Percentiles rank a stretch among this genome's conserved stretches.
phyloP scores from a whole-genome alignment of 2,797 vertebrate species.

The Nothura maculosa region DNA sequence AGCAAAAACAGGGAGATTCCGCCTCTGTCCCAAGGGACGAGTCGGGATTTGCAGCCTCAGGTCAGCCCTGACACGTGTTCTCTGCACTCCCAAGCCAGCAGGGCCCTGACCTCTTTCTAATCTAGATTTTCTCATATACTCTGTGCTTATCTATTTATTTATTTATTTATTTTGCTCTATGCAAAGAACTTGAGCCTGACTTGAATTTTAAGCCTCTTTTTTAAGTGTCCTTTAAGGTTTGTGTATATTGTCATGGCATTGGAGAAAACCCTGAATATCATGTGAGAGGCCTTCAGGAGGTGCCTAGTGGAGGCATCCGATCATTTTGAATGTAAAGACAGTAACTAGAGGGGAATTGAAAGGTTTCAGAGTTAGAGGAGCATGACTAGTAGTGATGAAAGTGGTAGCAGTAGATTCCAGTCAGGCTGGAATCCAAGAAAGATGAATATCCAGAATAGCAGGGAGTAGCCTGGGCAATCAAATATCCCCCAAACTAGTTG shows the following conservation, averaged over 20 bases:
- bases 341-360: not conserved
- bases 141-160: not conserved
- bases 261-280: not conserved
- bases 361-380: not conserved
- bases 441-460: not conserved
- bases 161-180: not conserved
- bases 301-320: rapidly evolving
- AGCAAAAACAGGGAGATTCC: not conserved
- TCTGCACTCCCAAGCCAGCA: not conserved
- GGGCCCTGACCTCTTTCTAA: not conserved
- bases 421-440: not conserved
- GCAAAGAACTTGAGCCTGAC: not conserved
- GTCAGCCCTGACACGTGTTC: not conserved
- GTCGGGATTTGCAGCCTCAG: not conserved
- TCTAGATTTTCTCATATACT: not conserved
- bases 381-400: not conserved
- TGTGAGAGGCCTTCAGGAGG: not conserved
- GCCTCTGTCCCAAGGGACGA: not conserved
- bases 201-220: not conserved
- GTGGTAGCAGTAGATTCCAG: not conserved
- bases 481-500: not conserved
- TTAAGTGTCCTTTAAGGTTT: not conserved
- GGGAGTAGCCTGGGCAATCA: not conserved
- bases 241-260: not conserved
- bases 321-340: not conserved